Percentiles rank a stretch among this genome's conserved stretches.
phyloP scores from a whole-genome alignment of 92 coral and sea anemone species.

The Plumapathes pennacea region DNA sequence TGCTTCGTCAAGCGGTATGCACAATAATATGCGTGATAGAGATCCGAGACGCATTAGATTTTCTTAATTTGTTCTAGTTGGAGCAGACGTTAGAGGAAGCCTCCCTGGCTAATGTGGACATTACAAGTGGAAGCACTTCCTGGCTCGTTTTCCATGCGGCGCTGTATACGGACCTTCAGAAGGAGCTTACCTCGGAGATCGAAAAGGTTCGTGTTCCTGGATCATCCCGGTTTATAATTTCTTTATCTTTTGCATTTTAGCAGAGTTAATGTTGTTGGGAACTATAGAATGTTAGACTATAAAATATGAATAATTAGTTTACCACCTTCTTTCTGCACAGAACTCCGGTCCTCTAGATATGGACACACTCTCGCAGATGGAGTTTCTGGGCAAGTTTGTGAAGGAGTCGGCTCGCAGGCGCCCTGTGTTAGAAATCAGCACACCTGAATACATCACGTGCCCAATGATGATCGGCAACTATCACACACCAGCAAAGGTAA shows the following conservation, averaged over 20 bases:
- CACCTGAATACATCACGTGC: constrained; percentile 69
- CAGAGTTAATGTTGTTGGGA: too few species aligned
- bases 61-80: constrained; percentile 34
- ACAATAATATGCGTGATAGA: too few species aligned
- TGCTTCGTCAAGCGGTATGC: too few species aligned
- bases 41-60: too few species aligned
- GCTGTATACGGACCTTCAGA: constrained; percentile 40
- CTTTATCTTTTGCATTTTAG: too few species aligned
- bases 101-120: constrained; percentile 66
- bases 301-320: too few species aligned
- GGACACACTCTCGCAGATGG: constrained; percentile 30
- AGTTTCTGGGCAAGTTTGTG: constrained; percentile 54
- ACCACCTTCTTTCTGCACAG: constrained; percentile 17
- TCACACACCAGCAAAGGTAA: constrained; percentile 60
- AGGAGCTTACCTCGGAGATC: constrained; percentile 37
- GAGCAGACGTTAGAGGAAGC: constrained; percentile 67
- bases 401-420: constrained; percentile 62
- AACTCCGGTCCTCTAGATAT: constrained; percentile 19
- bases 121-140: constrained; percentile 57
- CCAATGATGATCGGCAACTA: constrained; percentile 61
- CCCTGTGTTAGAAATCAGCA: constrained; percentile 64
- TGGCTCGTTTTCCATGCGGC: constrained; percentile 72
- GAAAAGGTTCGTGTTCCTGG: too few species aligned
- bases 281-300: too few species aligned
- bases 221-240: too few species aligned